Evolutionary conservation across 2,113 vertebrate genomes (phyloP).

Genomic region (Aix galericulata): DNA sequence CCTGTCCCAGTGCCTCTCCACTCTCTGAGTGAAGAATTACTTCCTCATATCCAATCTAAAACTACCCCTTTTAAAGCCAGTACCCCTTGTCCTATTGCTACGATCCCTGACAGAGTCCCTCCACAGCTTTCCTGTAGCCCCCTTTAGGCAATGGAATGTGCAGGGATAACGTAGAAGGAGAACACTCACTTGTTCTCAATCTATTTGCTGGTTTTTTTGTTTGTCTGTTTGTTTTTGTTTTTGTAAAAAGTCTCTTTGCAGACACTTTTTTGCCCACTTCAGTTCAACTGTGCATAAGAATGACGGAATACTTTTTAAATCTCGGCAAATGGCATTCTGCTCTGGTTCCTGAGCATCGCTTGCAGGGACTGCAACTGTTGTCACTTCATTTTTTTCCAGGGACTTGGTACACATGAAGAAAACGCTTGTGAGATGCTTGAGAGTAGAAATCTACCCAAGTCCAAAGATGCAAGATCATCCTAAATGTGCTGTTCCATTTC

Average conservation of each 20-base stretch:
- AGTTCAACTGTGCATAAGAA: not conserved
- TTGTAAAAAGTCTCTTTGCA: not conserved
- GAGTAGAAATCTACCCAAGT: not conserved
- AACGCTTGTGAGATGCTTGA: not conserved
- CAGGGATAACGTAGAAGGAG: not conserved
- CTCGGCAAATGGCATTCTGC: not conserved
- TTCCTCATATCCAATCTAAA: no score
- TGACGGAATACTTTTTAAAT: not conserved
- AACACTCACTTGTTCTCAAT: not conserved
- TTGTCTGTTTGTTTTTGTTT: not conserved
- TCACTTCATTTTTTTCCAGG: not conserved
- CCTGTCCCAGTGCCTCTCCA: not conserved
- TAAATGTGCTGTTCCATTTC: not conserved
- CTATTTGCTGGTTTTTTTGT: not conserved
- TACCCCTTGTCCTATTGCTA: no score
- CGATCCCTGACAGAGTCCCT: no score
- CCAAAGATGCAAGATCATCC: not conserved
- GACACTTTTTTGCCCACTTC: not conserved
- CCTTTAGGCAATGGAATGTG: no score
- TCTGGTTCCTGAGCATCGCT: not conserved
- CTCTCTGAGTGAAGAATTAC: no score
- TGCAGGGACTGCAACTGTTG: not conserved
- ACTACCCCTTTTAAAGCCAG: no score
- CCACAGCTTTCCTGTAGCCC: no score
- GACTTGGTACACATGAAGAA: not conserved